Base-by-base conservation (phyloP, 2,113 vertebrate genomes). In the Chaetorhynchus papuensis region DNA sequence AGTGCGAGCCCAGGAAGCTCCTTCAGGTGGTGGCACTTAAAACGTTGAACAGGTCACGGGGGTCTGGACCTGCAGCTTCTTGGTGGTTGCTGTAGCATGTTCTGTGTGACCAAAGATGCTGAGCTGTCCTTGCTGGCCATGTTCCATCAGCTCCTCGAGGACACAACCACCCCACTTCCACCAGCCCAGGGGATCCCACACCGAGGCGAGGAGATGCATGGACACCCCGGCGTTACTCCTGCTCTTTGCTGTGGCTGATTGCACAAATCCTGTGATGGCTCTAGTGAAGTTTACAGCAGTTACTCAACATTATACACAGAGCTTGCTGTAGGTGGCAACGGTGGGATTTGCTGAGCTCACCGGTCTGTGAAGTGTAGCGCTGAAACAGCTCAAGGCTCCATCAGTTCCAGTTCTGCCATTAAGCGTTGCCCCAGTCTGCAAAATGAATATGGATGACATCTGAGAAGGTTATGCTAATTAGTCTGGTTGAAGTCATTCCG, bases 361-460 rank as follows among this genome's bases (percentile, higher is more conserved):
- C 60, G 85, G 82, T 93, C 92, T 75, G 52, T 63, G 79, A 80
- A 94, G 88, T 78, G 71, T 20, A 44, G 71, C 60, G 4, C 71
- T 92, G 39, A 64, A 89, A 86, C 64, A 68, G 93, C 90, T 96
- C 56, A 71, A 83, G 92, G 93, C 83, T 92, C 84, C 93, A 71
- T 86, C 93, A 89, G 93, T 42, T 96, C 92, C 33, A 75, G 59
- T 93, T 96, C 76, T 95, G 88, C 95, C 92, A 81, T 92, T 87
- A 75, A 93, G 85, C 71, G 49, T 83, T 80, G 90, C 68, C 89
- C 77, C 72, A 83, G n/a, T 81, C 83, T 95, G 72, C 54, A 53
- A 35, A 78, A 94, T 96, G 78, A 96, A 95, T 94, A 94, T 93
- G 93, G 94, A 88, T 95, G 88, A 70, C 79, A 90, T 78, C 47